Percentiles rank a stretch among this genome's conserved stretches.
These are phyloP conservation scores for Trissonchulus latispiculum DNA, from an alignment of 2,888 invertebrate genomes.

Conservation along the genomic window DNA sequence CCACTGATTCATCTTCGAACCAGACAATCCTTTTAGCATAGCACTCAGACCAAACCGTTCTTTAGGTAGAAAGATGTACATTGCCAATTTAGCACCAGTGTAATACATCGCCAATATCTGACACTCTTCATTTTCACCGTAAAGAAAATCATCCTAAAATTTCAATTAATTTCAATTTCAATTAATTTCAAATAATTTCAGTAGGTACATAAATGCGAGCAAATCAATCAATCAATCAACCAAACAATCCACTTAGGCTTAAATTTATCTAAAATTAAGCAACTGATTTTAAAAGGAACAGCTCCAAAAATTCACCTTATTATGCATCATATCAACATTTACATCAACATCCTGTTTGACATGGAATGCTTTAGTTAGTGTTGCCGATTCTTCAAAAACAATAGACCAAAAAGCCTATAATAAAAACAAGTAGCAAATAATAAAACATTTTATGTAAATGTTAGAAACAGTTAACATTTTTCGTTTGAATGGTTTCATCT, in stretches of 20 bases:
- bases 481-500: too few species aligned
- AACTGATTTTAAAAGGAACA: background rate
- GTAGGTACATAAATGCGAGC: background rate
- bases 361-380: conserved; percentile 1
- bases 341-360: background rate
- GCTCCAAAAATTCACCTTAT: too few species aligned
- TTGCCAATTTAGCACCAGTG: conserved; percentile 27
- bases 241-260: too few species aligned
- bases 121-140: conserved; percentile 5
- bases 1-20: background rate
- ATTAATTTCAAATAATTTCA: background rate
- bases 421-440: too few species aligned
- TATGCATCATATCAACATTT: conserved; percentile 15
- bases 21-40: conserved; percentile 3
- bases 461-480: too few species aligned
- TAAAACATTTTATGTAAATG: too few species aligned
- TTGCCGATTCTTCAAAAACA: conserved; percentile 9
- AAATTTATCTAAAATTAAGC: too few species aligned
- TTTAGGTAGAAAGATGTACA: conserved; percentile 33
- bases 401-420: too few species aligned
- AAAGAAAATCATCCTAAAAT: conserved; percentile 1
- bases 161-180: background rate
- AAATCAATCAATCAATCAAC: background rate
- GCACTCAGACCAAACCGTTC: conserved; percentile 31
- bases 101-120: conserved; percentile 32